Evolutionary conservation across 2,888 invertebrate genomes (phyloP), one percentile per base, ranked within the genome.

Genomic region (Scaptodrosophila latifasciaeformis): DNA sequence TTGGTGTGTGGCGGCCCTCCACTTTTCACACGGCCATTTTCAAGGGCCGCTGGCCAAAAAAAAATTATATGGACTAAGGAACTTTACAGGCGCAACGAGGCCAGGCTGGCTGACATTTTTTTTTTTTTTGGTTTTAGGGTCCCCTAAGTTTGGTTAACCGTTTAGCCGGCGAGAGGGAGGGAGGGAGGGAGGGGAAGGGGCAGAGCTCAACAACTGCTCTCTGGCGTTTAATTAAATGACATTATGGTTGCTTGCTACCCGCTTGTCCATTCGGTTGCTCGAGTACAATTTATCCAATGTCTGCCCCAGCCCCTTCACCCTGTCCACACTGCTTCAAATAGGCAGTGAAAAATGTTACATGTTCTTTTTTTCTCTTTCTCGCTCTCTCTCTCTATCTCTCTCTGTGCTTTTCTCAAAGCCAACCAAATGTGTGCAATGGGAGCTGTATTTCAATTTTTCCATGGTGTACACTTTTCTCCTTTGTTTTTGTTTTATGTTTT

Each of bases 171-270:
- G 10, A 24, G 46, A n/a, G n/a, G n/a, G n/a, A n/a, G n/a, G n/a
- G n/a, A n/a, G n/a, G n/a, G n/a, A n/a, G n/a, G n/a, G n/a, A n/a
- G n/a, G n/a, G n/a, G n/a, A n/a, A n/a, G n/a, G n/a, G n/a, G n/a
- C n/a, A n/a, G n/a, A n/a, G n/a, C n/a, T n/a, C 30, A 60, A 47
- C 67, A 76, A 79, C 79, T 65, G 75, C 75, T 80, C 80, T 80
- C 76, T 65, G 65, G 77, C 78, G 76, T 77, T 77, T 80, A 77
- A 77, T 77, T 77, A 77, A 77, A 77, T 77, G 76, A 80, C 78
- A 77, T 80, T 80, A 77, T 80, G 80, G 74, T 70, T 62, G 61
- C 69, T 62, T 60, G 65, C 65, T 6, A 17, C 7, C 17, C 15
- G 37, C 35, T 31, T 30, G n/a, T 7, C 62, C n/a, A n/a, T n/a